These are phyloP conservation scores for Aldrovandia affinis DNA, from an alignment of 2,797 vertebrate genomes.

Conservation along the genomic window DNA sequence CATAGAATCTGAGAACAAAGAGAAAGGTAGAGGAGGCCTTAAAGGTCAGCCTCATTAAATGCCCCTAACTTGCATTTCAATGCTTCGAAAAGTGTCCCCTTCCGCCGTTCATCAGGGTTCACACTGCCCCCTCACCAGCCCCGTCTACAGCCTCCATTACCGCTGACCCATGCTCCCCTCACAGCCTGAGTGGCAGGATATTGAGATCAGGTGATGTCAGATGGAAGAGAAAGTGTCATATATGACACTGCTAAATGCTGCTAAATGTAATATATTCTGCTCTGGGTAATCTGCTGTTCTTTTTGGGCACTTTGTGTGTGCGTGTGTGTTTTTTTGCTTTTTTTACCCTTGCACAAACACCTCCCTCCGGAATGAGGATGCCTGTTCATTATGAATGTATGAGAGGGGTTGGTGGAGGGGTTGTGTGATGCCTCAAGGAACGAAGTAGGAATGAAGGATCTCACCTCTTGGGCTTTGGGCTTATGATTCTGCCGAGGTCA, in stretches of 20 bases:
- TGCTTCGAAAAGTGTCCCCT: conserved; percentile 57
- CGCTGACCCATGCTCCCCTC: conserved; percentile 32
- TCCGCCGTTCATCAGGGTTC: conserved; percentile 47
- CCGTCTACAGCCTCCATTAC: conserved; percentile 34
- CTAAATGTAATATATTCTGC: conserved; percentile 34
- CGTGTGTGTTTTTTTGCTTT: no score
- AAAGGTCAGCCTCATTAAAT: conserved; percentile 75
- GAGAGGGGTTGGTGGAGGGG: conserved; percentile 48
- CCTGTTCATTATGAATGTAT: conserved; percentile 55
- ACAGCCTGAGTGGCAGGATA: conserved; percentile 9
- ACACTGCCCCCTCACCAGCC: conserved; percentile 39
- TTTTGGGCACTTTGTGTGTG: conserved; percentile 33
- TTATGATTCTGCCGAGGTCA: conserved; percentile 28
- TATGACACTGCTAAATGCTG: no score
- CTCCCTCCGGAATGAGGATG: conserved; percentile 1
- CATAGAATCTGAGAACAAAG: conserved; percentile 52
- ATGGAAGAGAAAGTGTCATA: conserved; percentile 29
- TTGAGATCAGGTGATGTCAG: conserved; percentile 19
- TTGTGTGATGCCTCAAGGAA: conserved; percentile 42
- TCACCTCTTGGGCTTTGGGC: conserved; percentile 21
- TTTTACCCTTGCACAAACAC: not conserved
- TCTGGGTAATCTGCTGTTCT: conserved; percentile 32
- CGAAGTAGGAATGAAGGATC: conserved; percentile 11
- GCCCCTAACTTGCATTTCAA: conserved; percentile 67
- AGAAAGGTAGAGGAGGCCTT: conserved; percentile 42